phyloP scores from a whole-genome alignment of 2,797 vertebrate genomes.

The Anolis apletophallus region DNA sequence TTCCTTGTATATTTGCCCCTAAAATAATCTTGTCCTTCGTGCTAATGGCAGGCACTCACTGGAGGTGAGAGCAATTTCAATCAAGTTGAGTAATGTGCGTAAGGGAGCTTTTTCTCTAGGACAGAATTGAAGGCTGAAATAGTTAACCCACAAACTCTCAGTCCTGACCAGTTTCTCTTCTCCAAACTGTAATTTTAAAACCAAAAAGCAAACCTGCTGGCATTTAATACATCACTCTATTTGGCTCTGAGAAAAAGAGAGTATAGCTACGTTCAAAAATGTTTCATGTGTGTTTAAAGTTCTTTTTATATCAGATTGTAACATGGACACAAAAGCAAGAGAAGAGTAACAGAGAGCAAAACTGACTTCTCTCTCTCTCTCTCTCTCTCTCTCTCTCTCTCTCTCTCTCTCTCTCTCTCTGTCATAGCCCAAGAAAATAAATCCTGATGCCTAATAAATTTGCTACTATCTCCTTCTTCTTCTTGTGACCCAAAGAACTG shows the following conservation, averaged over 20 bases:
- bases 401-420: too few relatives aligned
- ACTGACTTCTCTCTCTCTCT: neutral
- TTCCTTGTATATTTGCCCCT: neutral
- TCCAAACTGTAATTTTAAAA: neutral
- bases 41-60: neutral
- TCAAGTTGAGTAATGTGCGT: too few relatives aligned
- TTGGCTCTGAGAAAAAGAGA: neutral
- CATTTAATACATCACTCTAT: neutral
- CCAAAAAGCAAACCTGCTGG: neutral
- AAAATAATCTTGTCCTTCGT: neutral
- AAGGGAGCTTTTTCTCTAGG: neutral
- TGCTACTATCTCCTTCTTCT: neutral
- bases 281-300: constrained; percentile 12
- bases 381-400: neutral
- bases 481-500: neutral
- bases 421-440: constrained; percentile 6
- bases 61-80: neutral
- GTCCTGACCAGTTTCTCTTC: neutral
- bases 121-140: neutral
- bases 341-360: neutral
- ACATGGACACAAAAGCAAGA: accelerated
- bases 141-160: neutral
- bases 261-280: neutral
- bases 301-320: neutral
- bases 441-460: neutral